phyloP scores from a whole-genome alignment of 2,888 invertebrate species.

The Ceramica pisi region DNA sequence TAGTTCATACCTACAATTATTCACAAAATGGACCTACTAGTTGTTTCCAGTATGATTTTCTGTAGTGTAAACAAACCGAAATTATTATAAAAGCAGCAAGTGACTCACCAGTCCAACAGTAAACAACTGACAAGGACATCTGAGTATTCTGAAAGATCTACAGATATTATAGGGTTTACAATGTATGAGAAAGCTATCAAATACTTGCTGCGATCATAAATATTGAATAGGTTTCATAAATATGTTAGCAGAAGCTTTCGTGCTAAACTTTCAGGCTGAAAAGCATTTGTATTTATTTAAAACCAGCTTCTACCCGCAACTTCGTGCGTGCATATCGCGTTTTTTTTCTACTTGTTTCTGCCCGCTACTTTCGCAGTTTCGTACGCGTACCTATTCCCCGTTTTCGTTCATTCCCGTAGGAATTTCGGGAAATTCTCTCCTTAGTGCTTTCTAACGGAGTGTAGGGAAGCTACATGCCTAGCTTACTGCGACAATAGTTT shows the following conservation, averaged over 20 bases:
- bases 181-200: constrained; percentile 14
- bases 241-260: constrained; percentile 11
- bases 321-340: too few relatives aligned
- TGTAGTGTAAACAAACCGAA: not conserved
- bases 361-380: too few relatives aligned
- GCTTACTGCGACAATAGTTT: too few relatives aligned
- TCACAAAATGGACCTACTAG: rapidly evolving
- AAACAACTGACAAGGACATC: constrained; percentile 21
- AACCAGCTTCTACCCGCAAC: too few relatives aligned
- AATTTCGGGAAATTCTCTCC: too few relatives aligned
- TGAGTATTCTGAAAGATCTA: constrained; percentile 4
- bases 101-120: constrained; percentile 26
- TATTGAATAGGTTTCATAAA: constrained; percentile 29
- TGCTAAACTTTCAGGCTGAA: not conserved
- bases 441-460: too few relatives aligned
- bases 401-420: too few relatives aligned
- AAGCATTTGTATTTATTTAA: constrained; percentile 15
- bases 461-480: too few relatives aligned
- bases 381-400: too few relatives aligned
- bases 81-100: not conserved
- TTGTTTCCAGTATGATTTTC: constrained; percentile 1
- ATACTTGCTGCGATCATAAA: constrained; percentile 10
- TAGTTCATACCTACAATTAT: too few relatives aligned
- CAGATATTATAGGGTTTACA: not conserved
- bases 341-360: too few relatives aligned